Evolutionary conservation across 2,797 vertebrate genomes (phyloP).

Genomic region (Falco berigora): DNA sequence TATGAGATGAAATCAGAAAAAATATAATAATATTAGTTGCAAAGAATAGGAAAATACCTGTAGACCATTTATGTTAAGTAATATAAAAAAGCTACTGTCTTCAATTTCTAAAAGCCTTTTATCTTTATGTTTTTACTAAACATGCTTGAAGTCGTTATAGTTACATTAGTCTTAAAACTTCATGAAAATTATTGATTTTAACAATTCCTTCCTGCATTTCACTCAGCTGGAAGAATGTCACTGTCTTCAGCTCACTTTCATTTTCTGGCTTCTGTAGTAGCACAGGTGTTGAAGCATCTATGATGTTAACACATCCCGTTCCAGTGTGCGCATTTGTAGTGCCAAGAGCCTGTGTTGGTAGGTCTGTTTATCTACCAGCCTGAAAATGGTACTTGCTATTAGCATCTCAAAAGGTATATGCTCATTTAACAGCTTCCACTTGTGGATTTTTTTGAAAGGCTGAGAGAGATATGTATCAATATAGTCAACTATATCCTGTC

Average conservation of each 20-base stretch:
- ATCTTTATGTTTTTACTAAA: neutral
- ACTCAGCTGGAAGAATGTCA: neutral
- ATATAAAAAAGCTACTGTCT: neutral
- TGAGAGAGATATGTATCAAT: neutral
- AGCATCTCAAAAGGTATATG: neutral
- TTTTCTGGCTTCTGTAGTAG: neutral
- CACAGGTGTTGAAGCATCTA: neutral
- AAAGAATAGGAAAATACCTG: neutral
- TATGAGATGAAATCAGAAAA: neutral
- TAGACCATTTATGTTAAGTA: neutral
- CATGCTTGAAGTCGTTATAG: neutral
- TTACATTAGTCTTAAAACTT: neutral
- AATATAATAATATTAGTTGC: neutral
- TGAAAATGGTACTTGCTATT: neutral
- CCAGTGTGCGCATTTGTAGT: rapidly evolving
- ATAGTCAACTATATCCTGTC: neutral
- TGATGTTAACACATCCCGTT: neutral
- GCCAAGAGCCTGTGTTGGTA: neutral
- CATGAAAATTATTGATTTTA: neutral
- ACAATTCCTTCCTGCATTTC: neutral
- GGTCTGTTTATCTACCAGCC: neutral
- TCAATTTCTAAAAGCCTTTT: neutral
- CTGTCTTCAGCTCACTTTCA: neutral
- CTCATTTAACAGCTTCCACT: neutral
- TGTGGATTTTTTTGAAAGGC: neutral